phyloP scores from a whole-genome alignment of 1,140 invertebrate genomes.

The Sinella curviseta region DNA sequence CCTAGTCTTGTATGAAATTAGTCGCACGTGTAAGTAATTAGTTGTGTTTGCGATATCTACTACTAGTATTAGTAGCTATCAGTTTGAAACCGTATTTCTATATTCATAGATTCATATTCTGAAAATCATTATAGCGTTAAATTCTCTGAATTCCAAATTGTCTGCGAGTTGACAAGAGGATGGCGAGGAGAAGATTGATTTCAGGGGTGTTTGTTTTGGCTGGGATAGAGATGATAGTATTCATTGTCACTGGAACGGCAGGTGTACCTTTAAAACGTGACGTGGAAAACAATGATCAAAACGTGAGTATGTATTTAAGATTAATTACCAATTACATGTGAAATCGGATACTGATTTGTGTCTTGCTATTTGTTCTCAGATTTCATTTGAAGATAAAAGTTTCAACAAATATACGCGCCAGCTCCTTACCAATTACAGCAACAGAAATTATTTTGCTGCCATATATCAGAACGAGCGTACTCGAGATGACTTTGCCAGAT shows the following conservation, averaged over 20 bases:
- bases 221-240: too few species aligned
- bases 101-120: too few species aligned
- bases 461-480: not conserved
- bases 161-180: too few species aligned
- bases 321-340: too few species aligned
- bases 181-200: too few species aligned
- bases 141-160: too few species aligned
- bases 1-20: not conserved
- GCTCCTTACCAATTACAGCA: not conserved
- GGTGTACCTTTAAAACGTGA: not conserved
- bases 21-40: not conserved
- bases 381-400: constrained; percentile 16
- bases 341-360: not conserved
- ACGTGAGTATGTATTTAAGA: too few species aligned
- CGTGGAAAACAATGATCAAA: not conserved
- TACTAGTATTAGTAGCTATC: too few species aligned
- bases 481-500: constrained; percentile 5
- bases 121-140: too few species aligned
- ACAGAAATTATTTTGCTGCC: constrained; percentile 5
- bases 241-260: not conserved
- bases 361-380: not conserved
- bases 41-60: not conserved
- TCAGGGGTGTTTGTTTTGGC: too few species aligned
- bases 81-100: too few species aligned
- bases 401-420: not conserved